Conservation (phyloP, 2,888 invertebrate species). For the Uloborus plumipes region DNA sequence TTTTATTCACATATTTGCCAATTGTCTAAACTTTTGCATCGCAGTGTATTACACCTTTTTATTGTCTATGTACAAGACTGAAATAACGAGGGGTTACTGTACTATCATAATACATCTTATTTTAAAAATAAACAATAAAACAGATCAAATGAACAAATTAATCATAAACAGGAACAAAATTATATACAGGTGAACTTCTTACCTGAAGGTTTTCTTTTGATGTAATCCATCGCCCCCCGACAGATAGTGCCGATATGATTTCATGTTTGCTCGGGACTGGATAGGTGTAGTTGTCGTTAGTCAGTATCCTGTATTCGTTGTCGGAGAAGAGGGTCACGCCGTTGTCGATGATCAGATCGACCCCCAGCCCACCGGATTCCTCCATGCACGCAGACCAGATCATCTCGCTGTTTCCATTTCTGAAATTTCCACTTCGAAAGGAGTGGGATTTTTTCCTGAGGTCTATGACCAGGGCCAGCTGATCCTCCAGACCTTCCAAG, state of each 20-base stretch:
- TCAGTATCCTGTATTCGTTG: constrained; percentile 69
- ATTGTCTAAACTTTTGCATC: too few species aligned
- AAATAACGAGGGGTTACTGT: too few species aligned
- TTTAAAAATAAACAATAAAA: background rate
- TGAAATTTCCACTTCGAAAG: constrained; percentile 29
- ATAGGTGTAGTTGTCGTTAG: constrained; percentile 68
- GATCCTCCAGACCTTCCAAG: constrained; percentile 70
- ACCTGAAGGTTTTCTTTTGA: constrained; percentile 73
- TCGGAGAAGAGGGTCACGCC: constrained; percentile 71
- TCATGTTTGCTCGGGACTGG: constrained; percentile 72
- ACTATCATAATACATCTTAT: background rate
- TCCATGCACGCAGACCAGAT: constrained; percentile 70
- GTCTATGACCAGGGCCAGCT: constrained; percentile 71
- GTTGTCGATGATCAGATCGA: constrained; percentile 73
- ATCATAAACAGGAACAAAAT: too few species aligned
- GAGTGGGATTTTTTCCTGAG: constrained; percentile 68
- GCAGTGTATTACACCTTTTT: too few species aligned
- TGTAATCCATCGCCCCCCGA: constrained; percentile 73
- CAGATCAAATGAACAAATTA: background rate
- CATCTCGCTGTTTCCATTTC: constrained; percentile 53
- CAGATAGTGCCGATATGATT: constrained; percentile 72
- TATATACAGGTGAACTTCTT: background rate
- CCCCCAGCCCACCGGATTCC: constrained; percentile 73
- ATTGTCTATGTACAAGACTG: too few species aligned
- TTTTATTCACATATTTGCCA: too few species aligned